A percentile compares a stretch with the other conserved stretches of the same genome.
These are phyloP conservation scores for Sinocyclocheilus anshuiensis DNA, from an alignment of 2,113 vertebrate genomes.

Conservation along the genomic window DNA sequence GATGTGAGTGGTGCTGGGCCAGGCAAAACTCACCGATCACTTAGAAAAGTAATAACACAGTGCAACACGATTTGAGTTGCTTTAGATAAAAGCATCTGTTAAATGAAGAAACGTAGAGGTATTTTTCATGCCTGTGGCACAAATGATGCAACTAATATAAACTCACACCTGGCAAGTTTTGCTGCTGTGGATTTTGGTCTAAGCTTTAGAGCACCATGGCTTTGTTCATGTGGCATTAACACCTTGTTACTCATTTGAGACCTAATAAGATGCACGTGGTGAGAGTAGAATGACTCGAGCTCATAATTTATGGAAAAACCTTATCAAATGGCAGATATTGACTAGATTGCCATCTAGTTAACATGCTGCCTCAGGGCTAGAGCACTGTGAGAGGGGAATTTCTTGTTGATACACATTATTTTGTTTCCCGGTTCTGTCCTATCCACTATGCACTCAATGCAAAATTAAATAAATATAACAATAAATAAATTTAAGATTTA, in stretches of 20 bases:
- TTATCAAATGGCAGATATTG: slow-evolving; percentile 53
- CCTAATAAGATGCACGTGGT: slow-evolving; percentile 56
- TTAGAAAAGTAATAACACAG: not conserved
- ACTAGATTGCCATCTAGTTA: not conserved
- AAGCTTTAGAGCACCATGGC: too few relatives aligned
- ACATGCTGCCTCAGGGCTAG: not conserved
- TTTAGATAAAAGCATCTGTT: too few relatives aligned
- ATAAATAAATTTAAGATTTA: too few relatives aligned
- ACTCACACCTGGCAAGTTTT: too few relatives aligned
- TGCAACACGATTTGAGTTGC: not conserved
- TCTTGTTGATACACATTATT: not conserved
- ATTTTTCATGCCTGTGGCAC: too few relatives aligned
- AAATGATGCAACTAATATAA: too few relatives aligned
- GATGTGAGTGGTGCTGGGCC: not conserved
- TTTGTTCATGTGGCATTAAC: not conserved
- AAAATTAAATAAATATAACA: not conserved
- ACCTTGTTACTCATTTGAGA: slow-evolving; percentile 43
- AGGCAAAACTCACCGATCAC: not conserved
- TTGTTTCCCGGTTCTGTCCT: not conserved
- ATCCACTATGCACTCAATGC: not conserved
- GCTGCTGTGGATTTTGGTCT: too few relatives aligned
- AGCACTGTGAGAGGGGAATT: not conserved
- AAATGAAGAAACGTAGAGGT: too few relatives aligned
- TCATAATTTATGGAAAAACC: slow-evolving; percentile 66
- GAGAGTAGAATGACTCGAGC: slow-evolving; percentile 58